Evolutionary conservation across 2,797 vertebrate genomes (phyloP), one percentile per base, ranked within the genome.

Genomic region (Sorex maritimensis): DNA sequence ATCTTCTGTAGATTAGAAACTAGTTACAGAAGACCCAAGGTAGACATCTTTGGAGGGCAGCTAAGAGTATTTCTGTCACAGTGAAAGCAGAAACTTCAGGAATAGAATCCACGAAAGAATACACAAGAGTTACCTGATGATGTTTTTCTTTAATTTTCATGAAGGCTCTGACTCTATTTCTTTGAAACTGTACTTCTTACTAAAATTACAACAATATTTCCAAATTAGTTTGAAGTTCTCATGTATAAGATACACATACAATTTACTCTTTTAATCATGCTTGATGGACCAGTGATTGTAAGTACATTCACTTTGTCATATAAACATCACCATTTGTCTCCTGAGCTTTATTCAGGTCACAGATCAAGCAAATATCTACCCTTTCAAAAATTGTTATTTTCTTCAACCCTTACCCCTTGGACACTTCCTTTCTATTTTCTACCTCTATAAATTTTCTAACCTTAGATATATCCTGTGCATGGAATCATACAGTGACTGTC

Each of bases 181-280:
- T 26, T 30, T 86, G 72, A 74, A 79, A 84, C 14, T 41, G 49
- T 52, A 14, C 23, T 34, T 89, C 58, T 24, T 19, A 24, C 26
- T 49, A 41, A 28, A 28, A 9, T 86, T 71, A 34, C 5, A 65
- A 49, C 75, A 82, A 71, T 89, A 65, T 86, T 41, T 46, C 63
- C 79, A 90, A 86, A 73, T 34, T 28, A 34, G 13, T 69, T 17
- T 34, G 68, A 73, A 69, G 3, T 23, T 61, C 80, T 38, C 30
- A 30, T 84, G 30, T 80, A 44, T 21, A 89, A 95, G 38, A 88
- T 23, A 73, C 9, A 44, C 44, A 69, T 26, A 75, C 58, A 75
- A 52, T 72, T 46, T 61, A n/a, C 34, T 65, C 24, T 49, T 4
- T 19, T 77, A 72, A 75, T 90, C 10, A 65, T 78, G 80, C 71